Evolutionary conservation across 2,797 vertebrate genomes (phyloP).

Genomic region (Characodon lateralis): DNA sequence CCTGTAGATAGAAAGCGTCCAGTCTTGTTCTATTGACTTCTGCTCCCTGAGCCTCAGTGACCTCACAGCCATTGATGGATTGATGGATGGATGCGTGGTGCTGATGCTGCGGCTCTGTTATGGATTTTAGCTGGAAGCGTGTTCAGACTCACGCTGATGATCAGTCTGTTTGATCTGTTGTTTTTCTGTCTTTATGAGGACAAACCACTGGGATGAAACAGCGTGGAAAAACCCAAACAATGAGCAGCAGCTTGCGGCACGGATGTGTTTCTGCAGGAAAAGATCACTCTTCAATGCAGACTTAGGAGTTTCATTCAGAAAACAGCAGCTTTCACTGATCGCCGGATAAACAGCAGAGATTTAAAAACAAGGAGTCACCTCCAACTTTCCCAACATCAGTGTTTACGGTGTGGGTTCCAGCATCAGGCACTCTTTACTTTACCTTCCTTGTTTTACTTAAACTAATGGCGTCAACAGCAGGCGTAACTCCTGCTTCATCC

Average conservation of each 20-base stretch:
- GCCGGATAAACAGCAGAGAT: too few relatives aligned
- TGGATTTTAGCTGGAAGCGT: constrained; percentile 66
- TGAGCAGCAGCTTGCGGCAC: background rate
- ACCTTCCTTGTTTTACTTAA: background rate
- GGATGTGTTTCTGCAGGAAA: background rate
- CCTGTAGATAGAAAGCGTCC: background rate
- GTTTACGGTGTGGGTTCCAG: background rate
- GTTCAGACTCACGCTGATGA: constrained; percentile 37
- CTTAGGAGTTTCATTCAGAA: background rate
- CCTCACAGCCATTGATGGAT: constrained; percentile 43
- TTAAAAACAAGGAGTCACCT: too few relatives aligned
- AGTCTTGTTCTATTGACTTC: constrained; percentile 22
- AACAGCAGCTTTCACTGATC: background rate
- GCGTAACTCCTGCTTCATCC: background rate
- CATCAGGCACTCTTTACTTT: background rate
- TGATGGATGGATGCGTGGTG: constrained; percentile 13
- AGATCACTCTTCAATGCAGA: background rate
- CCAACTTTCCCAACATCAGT: background rate
- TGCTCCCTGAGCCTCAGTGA: constrained; percentile 17
- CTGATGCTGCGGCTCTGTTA: constrained; percentile 36
- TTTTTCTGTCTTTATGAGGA: constrained; percentile 5
- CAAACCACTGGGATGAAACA: background rate
- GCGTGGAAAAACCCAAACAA: background rate
- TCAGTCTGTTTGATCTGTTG: background rate
- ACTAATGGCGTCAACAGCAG: background rate